Percentiles rank a stretch among this genome's conserved stretches.
Conservation (phyloP, 2,797 vertebrate genomes). For the Parotocinclus haroldoi region DNA sequence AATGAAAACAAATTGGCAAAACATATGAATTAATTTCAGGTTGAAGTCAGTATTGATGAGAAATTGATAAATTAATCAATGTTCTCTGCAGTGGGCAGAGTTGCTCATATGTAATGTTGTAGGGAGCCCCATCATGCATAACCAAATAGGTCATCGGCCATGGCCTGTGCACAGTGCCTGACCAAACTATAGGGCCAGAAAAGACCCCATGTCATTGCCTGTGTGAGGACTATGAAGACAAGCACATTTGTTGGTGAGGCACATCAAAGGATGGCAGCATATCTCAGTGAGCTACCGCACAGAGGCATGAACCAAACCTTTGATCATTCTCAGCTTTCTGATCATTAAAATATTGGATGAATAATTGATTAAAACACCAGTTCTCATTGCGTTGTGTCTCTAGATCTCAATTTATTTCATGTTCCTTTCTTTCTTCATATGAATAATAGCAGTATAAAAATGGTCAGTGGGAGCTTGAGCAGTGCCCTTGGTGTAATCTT, state of each 20-base stretch:
- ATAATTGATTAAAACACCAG: constrained; percentile 81
- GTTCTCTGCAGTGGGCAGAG: constrained; percentile 9
- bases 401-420: constrained; percentile 63
- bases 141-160: constrained; percentile 59
- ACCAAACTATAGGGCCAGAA: constrained; percentile 57
- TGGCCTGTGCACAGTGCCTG: constrained; percentile 47
- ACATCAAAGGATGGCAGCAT: constrained; percentile 74
- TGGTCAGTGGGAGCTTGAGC: constrained; percentile 7
- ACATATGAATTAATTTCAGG: not conserved
- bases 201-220: constrained; percentile 56
- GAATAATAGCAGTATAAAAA: constrained; percentile 39
- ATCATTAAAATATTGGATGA: constrained; percentile 84
- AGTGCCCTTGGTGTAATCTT: constrained; percentile 5
- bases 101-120: constrained; percentile 8
- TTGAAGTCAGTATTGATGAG: constrained; percentile 5
- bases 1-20: not conserved
- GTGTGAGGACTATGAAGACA: constrained; percentile 66
- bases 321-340: constrained; percentile 77
- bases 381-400: constrained; percentile 71
- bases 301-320: constrained; percentile 67
- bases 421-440: constrained; percentile 47
- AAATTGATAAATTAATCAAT: constrained; percentile 1
- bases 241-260: constrained; percentile 74
- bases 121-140: constrained; percentile 8
- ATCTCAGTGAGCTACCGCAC: constrained; percentile 70